Evolutionary conservation across 2,888 invertebrate genomes (phyloP), one percentile per base, ranked within the genome.

Genomic region (Hirtodrosophila trivittata): DNA sequence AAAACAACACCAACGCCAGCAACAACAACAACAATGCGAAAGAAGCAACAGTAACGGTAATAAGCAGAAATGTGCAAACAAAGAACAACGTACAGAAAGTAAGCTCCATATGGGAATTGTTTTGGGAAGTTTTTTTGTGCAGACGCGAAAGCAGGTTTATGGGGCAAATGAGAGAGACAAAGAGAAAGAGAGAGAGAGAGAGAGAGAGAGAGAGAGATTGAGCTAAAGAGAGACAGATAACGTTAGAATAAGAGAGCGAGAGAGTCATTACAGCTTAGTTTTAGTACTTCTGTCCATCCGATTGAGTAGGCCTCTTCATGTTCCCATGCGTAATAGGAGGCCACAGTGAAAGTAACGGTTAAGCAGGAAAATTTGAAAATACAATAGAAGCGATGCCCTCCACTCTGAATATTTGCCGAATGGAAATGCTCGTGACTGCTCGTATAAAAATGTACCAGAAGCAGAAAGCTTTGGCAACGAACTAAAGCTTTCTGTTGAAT

Each of bases 241-340:
- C n/a, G n/a, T n/a, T n/a, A n/a, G n/a, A n/a, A n/a, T n/a, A n/a
- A 33, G 77, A 77, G 80, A 80, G 77, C 77, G 75, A 75, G 65
- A 4, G 3, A 70, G 65, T 45, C 70, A 68, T 49, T 47, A 47
- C 76, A 47, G 63, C 59, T 54, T 10, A 42, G 43, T 49, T 49
- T 52, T 38, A 37, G 25, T 21, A 12, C 10, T 9, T 39, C 3
- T 10, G 6, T 35, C 21, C 4, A n/a, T 10, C 4, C 7, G n/a
- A 25, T 3, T 21, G 18, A 21, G n/a, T n/a, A n/a, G 18, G 18
- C 3, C 18, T 21, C 5, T 21, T 21, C 5, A 21, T 2, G 2
- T 21, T 21, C 18, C 18, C 18, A 21, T 5, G 3, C 18, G 5
- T 5, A 21, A 21, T n/a, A 21, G 14, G 7, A 8, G 43, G 35